Evolutionary conservation across 1,140 invertebrate species (phyloP).

Genomic region (Papilio aristodemus): DNA sequence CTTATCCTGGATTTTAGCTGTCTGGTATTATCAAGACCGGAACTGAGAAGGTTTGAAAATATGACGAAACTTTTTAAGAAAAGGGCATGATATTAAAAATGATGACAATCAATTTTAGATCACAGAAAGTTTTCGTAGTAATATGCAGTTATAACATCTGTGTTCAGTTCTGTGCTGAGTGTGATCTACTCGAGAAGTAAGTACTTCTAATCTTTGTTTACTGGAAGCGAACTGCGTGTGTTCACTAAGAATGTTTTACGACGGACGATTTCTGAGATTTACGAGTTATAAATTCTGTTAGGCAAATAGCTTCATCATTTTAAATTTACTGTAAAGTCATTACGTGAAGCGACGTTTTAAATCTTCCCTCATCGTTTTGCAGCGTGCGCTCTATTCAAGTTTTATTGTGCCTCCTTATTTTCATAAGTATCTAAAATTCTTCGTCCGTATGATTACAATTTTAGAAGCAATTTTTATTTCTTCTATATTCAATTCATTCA

Average conservation of each 20-base stretch:
- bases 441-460: too few relatives aligned
- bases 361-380: neutral
- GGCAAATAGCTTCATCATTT: conserved; percentile 27
- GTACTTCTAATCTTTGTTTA: conserved; percentile 23
- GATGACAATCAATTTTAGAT: too few relatives aligned
- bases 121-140: neutral
- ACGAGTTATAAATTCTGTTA: conserved; percentile 17
- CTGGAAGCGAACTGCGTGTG: conserved; percentile 9
- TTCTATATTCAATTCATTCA: too few relatives aligned
- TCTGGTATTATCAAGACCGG: too few relatives aligned
- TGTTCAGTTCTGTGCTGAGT: neutral
- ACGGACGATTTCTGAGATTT: conserved; percentile 13
- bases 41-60: too few relatives aligned
- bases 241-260: conserved; percentile 17
- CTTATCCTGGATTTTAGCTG: too few relatives aligned
- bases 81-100: too few relatives aligned
- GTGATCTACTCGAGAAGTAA: neutral
- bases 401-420: neutral
- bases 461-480: too few relatives aligned
- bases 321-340: conserved; percentile 27
- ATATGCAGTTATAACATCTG: neutral
- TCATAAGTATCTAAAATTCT: too few relatives aligned
- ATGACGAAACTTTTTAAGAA: too few relatives aligned
- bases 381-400: neutral
- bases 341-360: neutral